These are phyloP conservation scores for Dimorphilus gyrociliatus DNA, from an alignment of 2,888 invertebrate species.

Conservation along the genomic window DNA sequence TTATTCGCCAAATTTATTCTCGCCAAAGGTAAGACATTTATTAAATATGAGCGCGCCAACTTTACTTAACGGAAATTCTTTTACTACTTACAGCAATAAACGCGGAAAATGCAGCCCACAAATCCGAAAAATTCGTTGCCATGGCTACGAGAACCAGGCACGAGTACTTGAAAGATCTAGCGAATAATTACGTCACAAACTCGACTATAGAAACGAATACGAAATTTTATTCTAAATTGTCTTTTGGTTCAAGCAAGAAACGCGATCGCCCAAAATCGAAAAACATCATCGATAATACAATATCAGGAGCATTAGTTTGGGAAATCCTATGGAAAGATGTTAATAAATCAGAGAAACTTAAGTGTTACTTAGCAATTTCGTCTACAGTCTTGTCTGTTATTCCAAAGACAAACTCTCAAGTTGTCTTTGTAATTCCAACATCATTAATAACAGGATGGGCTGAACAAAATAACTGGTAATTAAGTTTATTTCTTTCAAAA, in stretches of 20 bases:
- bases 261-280: conserved; percentile 57
- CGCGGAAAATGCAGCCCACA: conserved; percentile 87
- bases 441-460: too few species aligned
- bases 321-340: too few species aligned
- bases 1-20: conserved; percentile 85
- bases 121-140: conserved; percentile 85
- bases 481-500: neutral
- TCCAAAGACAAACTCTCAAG: too few species aligned
- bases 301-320: conserved; percentile 39
- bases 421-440: too few species aligned
- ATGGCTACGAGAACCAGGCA: conserved; percentile 90
- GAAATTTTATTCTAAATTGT: too few species aligned
- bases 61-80: too few species aligned
- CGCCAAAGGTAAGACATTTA: conserved; percentile 70
- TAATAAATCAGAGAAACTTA: too few species aligned
- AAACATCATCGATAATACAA: conserved; percentile 52
- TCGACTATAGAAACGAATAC: conserved; percentile 49
- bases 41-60: too few species aligned
- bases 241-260: conserved; percentile 53
- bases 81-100: conserved; percentile 67
- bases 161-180: conserved; percentile 83
- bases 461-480: too few species aligned
- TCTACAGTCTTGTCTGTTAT: too few species aligned
- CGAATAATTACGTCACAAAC: conserved; percentile 62
- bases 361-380: too few species aligned